phyloP scores from a whole-genome alignment of 2,888 invertebrate genomes.

The Choreutis nemorana region DNA sequence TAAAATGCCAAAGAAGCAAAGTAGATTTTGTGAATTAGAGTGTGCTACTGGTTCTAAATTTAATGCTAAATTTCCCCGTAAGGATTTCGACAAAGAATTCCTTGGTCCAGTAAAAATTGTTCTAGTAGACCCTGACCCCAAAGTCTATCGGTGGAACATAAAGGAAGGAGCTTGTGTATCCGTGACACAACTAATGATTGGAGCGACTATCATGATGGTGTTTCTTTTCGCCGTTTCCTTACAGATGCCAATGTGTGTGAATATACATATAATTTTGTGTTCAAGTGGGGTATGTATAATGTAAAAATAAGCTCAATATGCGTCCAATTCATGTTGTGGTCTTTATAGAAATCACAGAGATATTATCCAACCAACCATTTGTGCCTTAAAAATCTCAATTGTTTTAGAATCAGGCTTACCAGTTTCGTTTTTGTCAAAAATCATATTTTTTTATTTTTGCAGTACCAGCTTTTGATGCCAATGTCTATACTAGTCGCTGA shows the following conservation, averaged over 20 bases:
- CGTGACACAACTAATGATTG: constrained; percentile 25
- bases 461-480: constrained; percentile 26
- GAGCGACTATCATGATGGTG: constrained; percentile 18
- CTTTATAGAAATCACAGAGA: too few relatives aligned
- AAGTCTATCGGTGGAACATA: constrained; percentile 16
- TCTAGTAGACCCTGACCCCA: constrained; percentile 25
- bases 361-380: too few relatives aligned
- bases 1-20: too few relatives aligned
- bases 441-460: constrained; percentile 10
- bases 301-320: too few relatives aligned
- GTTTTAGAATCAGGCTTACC: too few relatives aligned
- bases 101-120: constrained; percentile 39
- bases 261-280: constrained; percentile 27
- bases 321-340: too few relatives aligned
- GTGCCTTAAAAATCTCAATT: too few relatives aligned
- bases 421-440: background rate
- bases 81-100: constrained; percentile 26
- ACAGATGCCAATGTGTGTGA: constrained; percentile 13
- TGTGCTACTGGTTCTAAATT: constrained; percentile 17
- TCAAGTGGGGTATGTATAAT: constrained; percentile 29
- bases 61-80: too few relatives aligned
- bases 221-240: constrained; percentile 22
- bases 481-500: constrained; percentile 21
- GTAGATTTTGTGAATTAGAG: constrained; percentile 24
- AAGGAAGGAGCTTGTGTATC: constrained; percentile 21